These are phyloP conservation scores for Marisa cornuarietis DNA, from an alignment of 1,140 invertebrate species.

Conservation along the genomic window DNA sequence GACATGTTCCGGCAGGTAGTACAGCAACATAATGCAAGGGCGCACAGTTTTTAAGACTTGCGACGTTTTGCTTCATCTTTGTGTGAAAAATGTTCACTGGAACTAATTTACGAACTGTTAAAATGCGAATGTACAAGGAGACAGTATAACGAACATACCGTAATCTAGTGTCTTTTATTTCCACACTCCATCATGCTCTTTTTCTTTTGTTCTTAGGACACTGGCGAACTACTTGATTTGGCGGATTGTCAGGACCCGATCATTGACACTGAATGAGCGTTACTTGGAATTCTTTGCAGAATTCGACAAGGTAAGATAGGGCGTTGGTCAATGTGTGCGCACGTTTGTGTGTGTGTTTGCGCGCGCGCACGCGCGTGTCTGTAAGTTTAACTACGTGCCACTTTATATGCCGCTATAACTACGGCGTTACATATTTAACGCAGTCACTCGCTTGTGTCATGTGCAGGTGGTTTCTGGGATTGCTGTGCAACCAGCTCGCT, in stretches of 20 bases:
- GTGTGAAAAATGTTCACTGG: no score
- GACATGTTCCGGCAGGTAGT: no score
- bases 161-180: background rate
- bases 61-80: no score
- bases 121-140: no score
- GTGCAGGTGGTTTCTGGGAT: conserved; percentile 74
- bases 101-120: no score
- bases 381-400: background rate
- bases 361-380: background rate
- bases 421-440: background rate
- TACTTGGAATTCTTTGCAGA: conserved; percentile 80
- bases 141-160: no score
- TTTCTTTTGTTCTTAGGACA: conserved; percentile 52
- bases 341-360: background rate
- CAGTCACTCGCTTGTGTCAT: conserved; percentile 10
- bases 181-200: background rate
- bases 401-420: background rate
- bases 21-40: no score
- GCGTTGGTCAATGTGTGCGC: background rate
- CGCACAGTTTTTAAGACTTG: no score
- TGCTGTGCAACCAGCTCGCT: conserved; percentile 77
- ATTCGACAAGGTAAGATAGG: conserved; percentile 74
- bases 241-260: conserved; percentile 84
- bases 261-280: conserved; percentile 83
- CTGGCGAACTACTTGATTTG: conserved; percentile 84